Base-by-base conservation (phyloP, 2,797 vertebrate genomes). In the Oreochromis mossambicus region DNA sequence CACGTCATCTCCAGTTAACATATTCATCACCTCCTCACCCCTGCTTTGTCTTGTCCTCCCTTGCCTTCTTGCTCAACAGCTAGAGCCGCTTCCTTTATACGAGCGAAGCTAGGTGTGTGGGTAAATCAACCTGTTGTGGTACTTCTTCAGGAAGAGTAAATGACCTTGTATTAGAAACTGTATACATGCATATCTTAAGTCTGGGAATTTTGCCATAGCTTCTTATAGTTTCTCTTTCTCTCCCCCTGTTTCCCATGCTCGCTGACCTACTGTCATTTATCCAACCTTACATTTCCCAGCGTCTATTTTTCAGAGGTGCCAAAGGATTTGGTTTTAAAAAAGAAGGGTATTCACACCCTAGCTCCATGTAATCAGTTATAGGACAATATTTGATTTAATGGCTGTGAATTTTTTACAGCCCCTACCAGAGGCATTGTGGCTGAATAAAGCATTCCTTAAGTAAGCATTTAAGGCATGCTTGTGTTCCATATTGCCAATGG, bases 381-480 rank as follows among this genome's bases (percentile, higher is more conserved):
- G 82, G 75, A 48, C 83, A 43, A 89, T 89, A 87, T 92, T 92
- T 92, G 86, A 92, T 93, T 91, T 80, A 89, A 85, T 82, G 80
- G 52, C 82, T 88, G 82, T 80, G 88, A 80, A 86, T 91, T 89
- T 89, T 79, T 85, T 63, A 46, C 9, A 14, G 77, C 78, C 68
- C 81, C 6, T 5, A 87, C 86, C 83, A 70, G 83, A 86, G 86
- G 51, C 48, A 8, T 46, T 61, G 63, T 51, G 24, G 24, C 88
- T 91, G 90, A 82, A 82, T 90, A 88, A 91, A 91, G 84, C 79
- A 32, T 82, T 87, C 66, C 85, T 83, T 87, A 86, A 92, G 83
- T 87, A 78, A 85, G 85, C 63, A 58, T 91, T 86, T 41, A 78
- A 91, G 82, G 88, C 70, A 21, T 76, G 84, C 80, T 66, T 61